phyloP scores from a whole-genome alignment of 2,888 invertebrate species.

The Lamellibrachia satsuma region DNA sequence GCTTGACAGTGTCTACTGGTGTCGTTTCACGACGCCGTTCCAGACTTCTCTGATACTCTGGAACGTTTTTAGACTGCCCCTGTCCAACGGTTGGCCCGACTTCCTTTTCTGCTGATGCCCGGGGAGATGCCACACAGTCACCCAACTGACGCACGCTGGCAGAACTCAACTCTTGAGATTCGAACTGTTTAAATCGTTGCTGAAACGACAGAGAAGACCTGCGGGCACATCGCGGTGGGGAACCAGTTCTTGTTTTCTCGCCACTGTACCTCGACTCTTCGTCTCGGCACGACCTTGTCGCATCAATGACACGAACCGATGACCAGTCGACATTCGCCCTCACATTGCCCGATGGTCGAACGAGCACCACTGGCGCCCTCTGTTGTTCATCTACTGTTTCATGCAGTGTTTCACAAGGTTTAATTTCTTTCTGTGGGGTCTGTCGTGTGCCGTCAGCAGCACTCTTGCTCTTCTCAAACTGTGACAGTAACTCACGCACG shows the following conservation, averaged over 20 bases:
- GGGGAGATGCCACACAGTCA: neutral
- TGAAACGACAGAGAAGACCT: slow-evolving; percentile 17
- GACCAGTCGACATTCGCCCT: neutral
- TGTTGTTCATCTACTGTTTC: neutral
- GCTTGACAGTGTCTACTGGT: neutral
- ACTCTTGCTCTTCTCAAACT: slow-evolving; percentile 34
- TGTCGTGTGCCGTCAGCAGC: slow-evolving; percentile 21
- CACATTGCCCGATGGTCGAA: neutral
- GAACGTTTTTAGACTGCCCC: neutral
- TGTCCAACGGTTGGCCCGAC: neutral
- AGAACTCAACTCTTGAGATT: neutral
- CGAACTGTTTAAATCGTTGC: neutral
- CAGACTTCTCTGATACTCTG: neutral
- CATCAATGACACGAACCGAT: neutral
- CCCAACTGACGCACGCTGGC: neutral
- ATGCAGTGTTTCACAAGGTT: neutral
- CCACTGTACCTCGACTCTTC: neutral
- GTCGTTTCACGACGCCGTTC: neutral
- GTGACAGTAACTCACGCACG: slow-evolving; percentile 33
- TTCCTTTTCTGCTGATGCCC: neutral
- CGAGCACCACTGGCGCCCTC: neutral
- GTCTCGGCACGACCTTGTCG: neutral
- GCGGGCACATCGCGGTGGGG: neutral
- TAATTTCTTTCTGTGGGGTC: neutral
- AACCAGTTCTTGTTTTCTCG: neutral